Percentiles rank a stretch among this genome's conserved stretches.
Conservation (phyloP, 2,888 invertebrate species). For the Sialis fuliginosa region DNA sequence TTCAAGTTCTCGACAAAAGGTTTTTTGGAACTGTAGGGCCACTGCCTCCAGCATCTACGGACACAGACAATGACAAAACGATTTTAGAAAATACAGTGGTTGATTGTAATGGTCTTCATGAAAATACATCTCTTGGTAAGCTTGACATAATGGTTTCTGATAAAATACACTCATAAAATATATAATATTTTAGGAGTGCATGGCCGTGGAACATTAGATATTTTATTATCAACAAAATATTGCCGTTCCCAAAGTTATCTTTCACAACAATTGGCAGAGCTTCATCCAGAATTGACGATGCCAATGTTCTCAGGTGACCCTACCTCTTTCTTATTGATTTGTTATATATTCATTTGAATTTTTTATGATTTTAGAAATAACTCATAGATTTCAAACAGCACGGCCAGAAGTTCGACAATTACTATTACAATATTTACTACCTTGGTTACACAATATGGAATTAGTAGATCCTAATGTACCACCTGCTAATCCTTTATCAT, state of each 20-base stretch:
- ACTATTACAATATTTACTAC: slow-evolving; percentile 79
- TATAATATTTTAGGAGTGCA: slow-evolving; percentile 15
- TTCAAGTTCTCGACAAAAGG: slow-evolving; percentile 84
- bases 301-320: slow-evolving; percentile 91
- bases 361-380: slow-evolving; percentile 57
- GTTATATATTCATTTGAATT: not conserved
- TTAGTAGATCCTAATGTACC: slow-evolving; percentile 92
- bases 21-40: slow-evolving; percentile 78
- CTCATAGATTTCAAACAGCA: slow-evolving; percentile 90
- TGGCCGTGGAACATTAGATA: slow-evolving; percentile 63
- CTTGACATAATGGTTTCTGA: not conserved
- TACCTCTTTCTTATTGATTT: not conserved
- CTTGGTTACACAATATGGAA: slow-evolving; percentile 98
- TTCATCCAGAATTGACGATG: slow-evolving; percentile 97
- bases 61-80: slow-evolving; percentile 36
- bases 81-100: slow-evolving; percentile 11
- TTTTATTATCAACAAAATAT: slow-evolving; percentile 70
- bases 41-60: slow-evolving; percentile 49
- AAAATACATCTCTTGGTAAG: not conserved
- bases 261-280: slow-evolving; percentile 78
- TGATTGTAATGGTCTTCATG: too few species aligned
- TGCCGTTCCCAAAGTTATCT: slow-evolving; percentile 85
- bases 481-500: slow-evolving; percentile 69
- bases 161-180: not conserved
- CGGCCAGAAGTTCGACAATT: slow-evolving; percentile 82